phyloP scores from a whole-genome alignment of 64 coral and sea anemone genomes.

The Actinia tenebrosa region DNA sequence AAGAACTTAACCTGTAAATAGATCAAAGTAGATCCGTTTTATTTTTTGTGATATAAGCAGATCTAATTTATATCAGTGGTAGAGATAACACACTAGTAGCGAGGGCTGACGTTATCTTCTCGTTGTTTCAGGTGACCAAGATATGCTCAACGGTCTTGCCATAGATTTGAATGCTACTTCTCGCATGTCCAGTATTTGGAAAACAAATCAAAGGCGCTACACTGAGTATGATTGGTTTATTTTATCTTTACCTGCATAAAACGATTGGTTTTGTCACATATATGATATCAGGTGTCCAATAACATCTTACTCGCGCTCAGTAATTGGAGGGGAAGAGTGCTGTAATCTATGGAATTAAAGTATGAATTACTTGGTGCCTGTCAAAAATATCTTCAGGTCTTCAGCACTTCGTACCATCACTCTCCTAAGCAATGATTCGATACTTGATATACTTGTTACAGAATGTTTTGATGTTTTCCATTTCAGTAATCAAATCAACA shows the following conservation, averaged over 20 bases:
- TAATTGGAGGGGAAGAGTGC: too few relatives aligned
- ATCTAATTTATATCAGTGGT: too few relatives aligned
- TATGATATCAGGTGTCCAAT: too few relatives aligned
- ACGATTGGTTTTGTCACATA: too few relatives aligned
- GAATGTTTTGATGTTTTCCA: background rate
- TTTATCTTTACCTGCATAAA: background rate
- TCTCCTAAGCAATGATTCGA: too few relatives aligned
- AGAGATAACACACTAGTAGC: background rate
- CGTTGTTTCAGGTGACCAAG: slow-evolving; percentile 42
- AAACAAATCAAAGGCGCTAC: slow-evolving; percentile 20
- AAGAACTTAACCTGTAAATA: background rate
- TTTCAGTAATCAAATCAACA: background rate
- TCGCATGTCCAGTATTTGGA: slow-evolving; percentile 28
- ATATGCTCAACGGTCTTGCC: slow-evolving; percentile 62
- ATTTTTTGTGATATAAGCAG: too few relatives aligned
- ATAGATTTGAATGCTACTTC: slow-evolving; percentile 54
- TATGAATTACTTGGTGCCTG: too few relatives aligned
- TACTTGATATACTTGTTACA: background rate
- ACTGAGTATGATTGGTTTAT: background rate
- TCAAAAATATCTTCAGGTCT: too few relatives aligned
- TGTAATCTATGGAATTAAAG: too few relatives aligned
- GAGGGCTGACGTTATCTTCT: background rate
- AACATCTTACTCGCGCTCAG: too few relatives aligned
- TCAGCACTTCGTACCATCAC: too few relatives aligned
- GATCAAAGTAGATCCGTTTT: too few relatives aligned